Evolutionary conservation across 1,140 invertebrate species (phyloP).

Genomic region (Gonatopus flavifemur): DNA sequence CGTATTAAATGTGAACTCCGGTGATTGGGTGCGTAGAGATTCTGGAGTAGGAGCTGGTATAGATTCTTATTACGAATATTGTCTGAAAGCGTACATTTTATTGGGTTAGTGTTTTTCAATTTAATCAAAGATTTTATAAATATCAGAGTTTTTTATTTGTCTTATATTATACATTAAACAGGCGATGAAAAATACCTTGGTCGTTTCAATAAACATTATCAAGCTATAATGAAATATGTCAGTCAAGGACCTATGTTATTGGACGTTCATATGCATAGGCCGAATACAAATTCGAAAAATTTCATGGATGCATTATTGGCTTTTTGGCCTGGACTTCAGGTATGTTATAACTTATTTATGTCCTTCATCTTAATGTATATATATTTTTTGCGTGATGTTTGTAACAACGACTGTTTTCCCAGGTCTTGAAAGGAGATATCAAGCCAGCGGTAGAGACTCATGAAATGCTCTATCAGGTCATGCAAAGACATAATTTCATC

Average conservation of each 20-base stretch:
- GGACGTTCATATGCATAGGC: slow-evolving; percentile 98
- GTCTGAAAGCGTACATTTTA: slow-evolving; percentile 88
- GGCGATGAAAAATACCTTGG: slow-evolving; percentile 88
- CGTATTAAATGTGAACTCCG: slow-evolving; percentile 93
- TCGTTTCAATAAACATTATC: slow-evolving; percentile 94
- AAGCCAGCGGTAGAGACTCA: slow-evolving; percentile 97
- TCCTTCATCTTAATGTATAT: slow-evolving; percentile 12
- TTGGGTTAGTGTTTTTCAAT: slow-evolving; percentile 53
- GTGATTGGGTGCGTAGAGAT: slow-evolving; percentile 95
- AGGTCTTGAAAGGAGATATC: slow-evolving; percentile 89
- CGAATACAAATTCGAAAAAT: slow-evolving; percentile 91
- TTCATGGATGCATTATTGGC: slow-evolving; percentile 97
- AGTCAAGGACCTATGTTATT: slow-evolving; percentile 92
- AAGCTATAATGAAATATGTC: slow-evolving; percentile 98
- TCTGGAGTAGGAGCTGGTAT: slow-evolving; percentile 98
- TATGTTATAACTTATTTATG: slow-evolving; percentile 52
- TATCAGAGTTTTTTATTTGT: slow-evolving; percentile 29
- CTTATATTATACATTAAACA: no score
- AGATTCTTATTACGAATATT: slow-evolving; percentile 98
- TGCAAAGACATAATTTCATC: slow-evolving; percentile 95
- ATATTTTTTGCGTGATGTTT: no score
- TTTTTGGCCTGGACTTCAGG: slow-evolving; percentile 97
- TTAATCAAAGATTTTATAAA: background rate
- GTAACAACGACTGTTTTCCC: slow-evolving; percentile 24
- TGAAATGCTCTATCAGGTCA: slow-evolving; percentile 95